These are phyloP conservation scores for Antedon mediterranea DNA, from an alignment of 53 echinoderm and acorn worm genomes.

Conservation along the genomic window DNA sequence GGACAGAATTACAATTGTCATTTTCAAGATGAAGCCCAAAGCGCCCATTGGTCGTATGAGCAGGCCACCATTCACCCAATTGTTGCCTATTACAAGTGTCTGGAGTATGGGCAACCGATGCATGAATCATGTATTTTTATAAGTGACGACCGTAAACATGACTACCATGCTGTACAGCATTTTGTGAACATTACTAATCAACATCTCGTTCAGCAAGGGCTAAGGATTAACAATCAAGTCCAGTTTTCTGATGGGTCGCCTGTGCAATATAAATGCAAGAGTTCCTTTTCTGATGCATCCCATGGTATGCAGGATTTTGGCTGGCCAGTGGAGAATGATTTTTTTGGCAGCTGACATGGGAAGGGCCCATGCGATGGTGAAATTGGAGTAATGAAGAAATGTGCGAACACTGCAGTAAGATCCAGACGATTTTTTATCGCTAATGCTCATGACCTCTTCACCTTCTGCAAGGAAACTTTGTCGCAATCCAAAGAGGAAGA, in stretches of 20 bases:
- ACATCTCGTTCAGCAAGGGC: not conserved
- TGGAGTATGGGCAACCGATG: slow-evolving; percentile 4
- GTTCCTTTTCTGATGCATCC: not conserved
- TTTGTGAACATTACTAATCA: not conserved
- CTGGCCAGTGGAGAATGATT: not conserved
- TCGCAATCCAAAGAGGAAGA: too few relatives aligned
- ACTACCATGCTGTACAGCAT: slow-evolving; percentile 18
- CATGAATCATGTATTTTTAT: slow-evolving; percentile 11
- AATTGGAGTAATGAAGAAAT: too few relatives aligned
- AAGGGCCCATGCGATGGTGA: too few relatives aligned
- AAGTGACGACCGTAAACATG: slow-evolving; percentile 7
- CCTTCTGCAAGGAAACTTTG: too few relatives aligned
- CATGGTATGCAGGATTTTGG: not conserved
- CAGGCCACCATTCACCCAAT: slow-evolving; percentile 16
- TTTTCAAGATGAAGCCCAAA: slow-evolving; percentile 10
- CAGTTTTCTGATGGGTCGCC: slow-evolving; percentile 9
- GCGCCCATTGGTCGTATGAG: slow-evolving; percentile 14
- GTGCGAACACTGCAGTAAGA: too few relatives aligned
- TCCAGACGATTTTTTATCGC: too few relatives aligned
- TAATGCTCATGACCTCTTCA: too few relatives aligned
- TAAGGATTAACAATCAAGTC: not conserved
- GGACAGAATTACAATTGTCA: slow-evolving; percentile 5
- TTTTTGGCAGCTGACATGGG: too few relatives aligned
- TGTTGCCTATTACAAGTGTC: slow-evolving; percentile 4
- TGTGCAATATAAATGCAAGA: slow-evolving; percentile 3